Evolutionary conservation across 2,113 vertebrate genomes (phyloP), one percentile per base, ranked within the genome.

Genomic region (Rhinoptilus africanus): DNA sequence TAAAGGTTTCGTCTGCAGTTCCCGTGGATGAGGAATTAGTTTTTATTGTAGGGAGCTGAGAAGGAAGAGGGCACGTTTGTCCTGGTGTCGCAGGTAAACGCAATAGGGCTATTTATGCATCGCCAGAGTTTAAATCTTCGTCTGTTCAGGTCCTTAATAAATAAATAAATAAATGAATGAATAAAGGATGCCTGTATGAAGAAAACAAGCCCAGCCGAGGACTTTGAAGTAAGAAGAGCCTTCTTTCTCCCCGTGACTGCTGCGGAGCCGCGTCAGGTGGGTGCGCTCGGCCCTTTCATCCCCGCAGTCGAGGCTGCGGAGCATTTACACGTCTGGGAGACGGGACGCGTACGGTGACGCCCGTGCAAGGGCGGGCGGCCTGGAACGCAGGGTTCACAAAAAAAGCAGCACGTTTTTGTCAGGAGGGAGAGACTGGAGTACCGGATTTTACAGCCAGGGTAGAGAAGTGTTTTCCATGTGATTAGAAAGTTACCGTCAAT

Each of bases 41-140:
- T 98, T 97, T 96, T 92, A 81, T 86, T 56, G 17, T 27, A 53
- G 91, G 67, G 57, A 72, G 72, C 50, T 86, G 88, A 57, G 89
- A 90, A 95, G 72, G 92, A 96, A 92, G 86, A 83, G 53, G 45
- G 13, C 21, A 43, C 43, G 78, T 89, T 79, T 94, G 87, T 85
- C 57, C 81, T 63, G 24, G 47, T 54, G 91, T 95, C 84, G 77
- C 41, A 81, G 76, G 92, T 79, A 96, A 95, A 90, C 26, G 63
- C 13, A 18, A 85, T 62, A 73, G 1, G 5, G 51, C 77, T 94
- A 72, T 95, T 91, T 94, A 93, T 67, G 50, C 64, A 39, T 79
- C 89, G 76, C 85, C 35, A 72, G 71, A 64, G 34, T 93, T 96
- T 92, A 94, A 96, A 93, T 92, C 53, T 68, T 93, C 24, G 19